These are phyloP conservation scores for Silurus meridionalis DNA, from an alignment of 2,113 vertebrate genomes.

Conservation along the genomic window DNA sequence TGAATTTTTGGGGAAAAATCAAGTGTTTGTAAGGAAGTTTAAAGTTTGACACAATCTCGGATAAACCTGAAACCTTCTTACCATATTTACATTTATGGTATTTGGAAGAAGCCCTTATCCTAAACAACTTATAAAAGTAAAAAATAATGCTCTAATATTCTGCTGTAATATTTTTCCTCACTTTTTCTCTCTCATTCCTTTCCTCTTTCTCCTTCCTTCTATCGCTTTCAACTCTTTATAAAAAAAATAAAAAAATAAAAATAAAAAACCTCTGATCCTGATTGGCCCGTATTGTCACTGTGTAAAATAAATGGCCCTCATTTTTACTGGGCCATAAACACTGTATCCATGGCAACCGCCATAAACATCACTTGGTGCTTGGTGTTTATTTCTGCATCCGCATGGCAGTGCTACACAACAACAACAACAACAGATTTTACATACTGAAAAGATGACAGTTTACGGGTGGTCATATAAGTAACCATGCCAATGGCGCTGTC, in stretches of 20 bases:
- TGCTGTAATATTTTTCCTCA: not conserved
- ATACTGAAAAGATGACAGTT: not conserved
- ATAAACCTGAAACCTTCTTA: too few relatives aligned
- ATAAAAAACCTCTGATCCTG: not conserved
- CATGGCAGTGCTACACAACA: not conserved
- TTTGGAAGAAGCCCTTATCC: too few relatives aligned
- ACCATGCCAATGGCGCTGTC: not conserved
- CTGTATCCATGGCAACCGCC: not conserved
- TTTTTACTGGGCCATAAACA: not conserved
- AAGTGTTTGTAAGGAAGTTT: too few relatives aligned
- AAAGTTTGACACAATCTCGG: too few relatives aligned
- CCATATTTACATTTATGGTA: too few relatives aligned
- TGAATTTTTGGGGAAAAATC: too few relatives aligned
- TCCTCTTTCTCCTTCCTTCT: not conserved
- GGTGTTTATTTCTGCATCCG: not conserved
- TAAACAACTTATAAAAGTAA: not conserved
- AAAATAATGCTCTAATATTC: not conserved
- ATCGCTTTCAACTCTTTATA: not conserved
- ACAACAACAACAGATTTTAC: not conserved
- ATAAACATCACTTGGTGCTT: not conserved
- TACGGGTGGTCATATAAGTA: not conserved
- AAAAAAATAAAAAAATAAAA: too few relatives aligned
- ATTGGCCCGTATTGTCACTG: not conserved
- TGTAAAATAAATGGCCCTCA: not conserved
- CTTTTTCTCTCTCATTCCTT: not conserved